Percentiles rank a stretch among this genome's conserved stretches.
Conservation (phyloP, 2,113 vertebrate genomes). For the Paracanthobrama guichenoti region DNA sequence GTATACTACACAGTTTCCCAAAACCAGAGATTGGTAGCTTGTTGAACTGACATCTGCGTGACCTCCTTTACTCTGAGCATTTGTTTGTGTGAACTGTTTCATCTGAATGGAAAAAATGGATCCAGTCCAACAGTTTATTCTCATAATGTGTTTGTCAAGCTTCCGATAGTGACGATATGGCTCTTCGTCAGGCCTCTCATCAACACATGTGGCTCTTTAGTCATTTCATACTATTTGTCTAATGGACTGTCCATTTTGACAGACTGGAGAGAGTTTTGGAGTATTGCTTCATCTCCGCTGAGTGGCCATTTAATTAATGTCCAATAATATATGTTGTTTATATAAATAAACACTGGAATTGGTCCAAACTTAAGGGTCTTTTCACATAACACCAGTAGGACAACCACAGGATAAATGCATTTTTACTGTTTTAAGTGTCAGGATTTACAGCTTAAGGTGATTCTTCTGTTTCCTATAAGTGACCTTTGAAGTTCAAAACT, state of each 20-base stretch:
- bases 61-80: constrained; percentile 33
- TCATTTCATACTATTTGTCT: constrained; percentile 40
- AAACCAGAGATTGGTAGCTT: constrained; percentile 19
- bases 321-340: constrained; percentile 37
- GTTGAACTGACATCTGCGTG: constrained; percentile 14
- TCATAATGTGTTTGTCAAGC: constrained; percentile 59
- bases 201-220: constrained; percentile 17
- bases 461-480: constrained; percentile 33
- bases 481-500: not conserved
- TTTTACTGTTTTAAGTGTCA: constrained; percentile 40
- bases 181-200: constrained; percentile 35
- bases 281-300: constrained; percentile 36
- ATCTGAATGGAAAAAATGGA: constrained; percentile 67
- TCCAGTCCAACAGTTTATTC: constrained; percentile 67
- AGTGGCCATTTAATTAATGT: constrained; percentile 54
- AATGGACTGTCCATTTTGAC: constrained; percentile 52
- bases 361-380: constrained; percentile 5
- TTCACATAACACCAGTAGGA: not conserved
- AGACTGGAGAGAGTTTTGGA: constrained; percentile 32
- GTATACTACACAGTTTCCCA: not conserved
- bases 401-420: not conserved
- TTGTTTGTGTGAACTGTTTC: constrained; percentile 59
- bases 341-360: constrained; percentile 47
- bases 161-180: constrained; percentile 53
- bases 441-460: constrained; percentile 25